Percentiles rank a stretch among this genome's conserved stretches.
Conservation (phyloP, 2,797 vertebrate genomes). For the Naso thynnoides region DNA sequence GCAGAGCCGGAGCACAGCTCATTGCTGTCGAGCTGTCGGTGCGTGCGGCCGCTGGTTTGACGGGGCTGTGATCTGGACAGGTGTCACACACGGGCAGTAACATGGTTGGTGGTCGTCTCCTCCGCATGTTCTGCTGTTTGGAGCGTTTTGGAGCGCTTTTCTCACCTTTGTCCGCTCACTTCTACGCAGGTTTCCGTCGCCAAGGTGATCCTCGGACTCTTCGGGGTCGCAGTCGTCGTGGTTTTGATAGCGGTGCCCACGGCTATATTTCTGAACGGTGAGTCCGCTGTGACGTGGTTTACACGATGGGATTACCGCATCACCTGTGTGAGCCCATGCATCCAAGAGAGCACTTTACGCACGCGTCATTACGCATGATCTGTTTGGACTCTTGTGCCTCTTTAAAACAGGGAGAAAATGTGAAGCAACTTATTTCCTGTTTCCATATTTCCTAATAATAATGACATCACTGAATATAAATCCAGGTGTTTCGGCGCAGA, state of each 20-base stretch:
- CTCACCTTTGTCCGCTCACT: constrained; percentile 7
- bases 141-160: background rate
- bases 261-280: constrained; percentile 77
- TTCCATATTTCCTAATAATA: background rate
- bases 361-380: constrained; percentile 62
- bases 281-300: constrained; percentile 33
- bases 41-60: constrained; percentile 1
- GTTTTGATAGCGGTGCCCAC: constrained; percentile 84
- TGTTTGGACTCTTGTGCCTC: background rate
- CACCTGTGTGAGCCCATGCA: no score
- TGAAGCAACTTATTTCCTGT: background rate
- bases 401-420: background rate
- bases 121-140: background rate
- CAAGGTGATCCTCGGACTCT: constrained; percentile 79
- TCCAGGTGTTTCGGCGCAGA: background rate
- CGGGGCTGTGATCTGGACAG: constrained; percentile 28
- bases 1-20: background rate
- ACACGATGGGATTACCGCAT: background rate
- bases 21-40: constrained; percentile 20
- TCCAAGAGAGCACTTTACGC: constrained; percentile 36
- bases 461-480: no score
- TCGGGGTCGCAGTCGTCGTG: constrained; percentile 73
- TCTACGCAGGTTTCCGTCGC: constrained; percentile 61
- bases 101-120: constrained; percentile 63
- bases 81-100: background rate